Conservation (phyloP, 2,888 invertebrate genomes). For the Eulithis prunata region DNA sequence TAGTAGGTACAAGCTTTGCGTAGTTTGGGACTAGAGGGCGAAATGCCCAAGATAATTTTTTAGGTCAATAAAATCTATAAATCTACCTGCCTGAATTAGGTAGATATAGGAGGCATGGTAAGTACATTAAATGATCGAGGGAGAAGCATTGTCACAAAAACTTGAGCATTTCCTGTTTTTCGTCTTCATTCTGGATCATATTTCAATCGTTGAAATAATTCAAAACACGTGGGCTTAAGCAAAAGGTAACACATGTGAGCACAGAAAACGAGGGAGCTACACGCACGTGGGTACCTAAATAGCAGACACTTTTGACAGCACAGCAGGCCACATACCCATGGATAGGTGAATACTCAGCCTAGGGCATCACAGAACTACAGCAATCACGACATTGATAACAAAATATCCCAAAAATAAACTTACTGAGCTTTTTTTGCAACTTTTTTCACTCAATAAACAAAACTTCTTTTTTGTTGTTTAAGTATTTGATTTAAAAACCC, state of each 20-base stretch:
- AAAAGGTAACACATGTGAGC: not conserved
- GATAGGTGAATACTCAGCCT: not conserved
- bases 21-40: no score
- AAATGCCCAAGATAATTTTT: no score
- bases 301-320: slow-evolving; percentile 13
- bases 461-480: no score
- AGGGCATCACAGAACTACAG: not conserved
- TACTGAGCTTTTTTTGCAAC: slow-evolving; percentile 4
- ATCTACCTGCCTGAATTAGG: no score
- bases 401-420: slow-evolving; percentile 11
- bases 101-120: no score
- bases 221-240: slow-evolving; percentile 7
- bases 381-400: slow-evolving; percentile 19
- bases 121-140: not conserved
- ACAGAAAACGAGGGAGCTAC: not conserved
- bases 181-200: slow-evolving; percentile 6
- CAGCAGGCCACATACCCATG: not conserved
- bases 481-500: no score
- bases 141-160: not conserved
- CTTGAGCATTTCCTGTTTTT: slow-evolving; percentile 7
- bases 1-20: no score
- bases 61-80: no score
- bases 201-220: slow-evolving; percentile 7
- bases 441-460: not conserved
- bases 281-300: not conserved